Evolutionary conservation across 2,113 vertebrate species (phyloP), one percentile per base, ranked within the genome.

Genomic region (Oreochromis niloticus): DNA sequence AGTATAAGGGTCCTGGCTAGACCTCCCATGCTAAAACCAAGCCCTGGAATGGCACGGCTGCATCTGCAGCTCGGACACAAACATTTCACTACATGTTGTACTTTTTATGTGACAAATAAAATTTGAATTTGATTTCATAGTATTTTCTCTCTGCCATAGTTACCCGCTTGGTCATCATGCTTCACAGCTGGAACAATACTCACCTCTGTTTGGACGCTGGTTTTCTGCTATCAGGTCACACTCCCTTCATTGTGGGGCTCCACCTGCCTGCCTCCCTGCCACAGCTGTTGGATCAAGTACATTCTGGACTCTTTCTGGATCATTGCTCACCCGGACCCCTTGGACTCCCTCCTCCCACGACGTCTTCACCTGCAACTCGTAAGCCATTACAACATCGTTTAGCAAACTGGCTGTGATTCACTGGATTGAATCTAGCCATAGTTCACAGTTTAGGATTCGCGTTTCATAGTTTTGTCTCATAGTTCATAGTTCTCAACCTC

Each of bases 391-490:
- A 55, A 24, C 54, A 55, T 55, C 5, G 1, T 55, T 55, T 55
- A 24, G 11, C n/a, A 10, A 55, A 55, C 54, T 55, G 6, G 5
- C 54, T 0, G 0, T 24, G 54, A 12, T 55, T 55, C 10, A 24
- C 54, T 24, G 10, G 54, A 55, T 55, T 55, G n/a, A 55, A 55
- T 55, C 54, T 56, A 56, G n/a, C 54, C 54, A 56, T 24, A 56
- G n/a, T 22, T 22, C 0, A 3, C 24, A 56, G 22, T 56, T 56
- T 24, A 24, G 54, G 54, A 24, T 56, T 56, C 54, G 12, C n/a
- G 22, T 56, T 56, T 24, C 54, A 24, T 56, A 55, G 54, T 55
- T 55, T 55, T 52, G 17, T 55, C 10, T 55, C 54, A 24, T 55
- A 24, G 54, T 24, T 55, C n/a, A 55, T 55, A 55, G n/a, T 24